A percentile compares a stretch with the other conserved stretches of the same genome.
phyloP scores from a whole-genome alignment of 2,888 invertebrate species.

The Caenorhabditis sinica region DNA sequence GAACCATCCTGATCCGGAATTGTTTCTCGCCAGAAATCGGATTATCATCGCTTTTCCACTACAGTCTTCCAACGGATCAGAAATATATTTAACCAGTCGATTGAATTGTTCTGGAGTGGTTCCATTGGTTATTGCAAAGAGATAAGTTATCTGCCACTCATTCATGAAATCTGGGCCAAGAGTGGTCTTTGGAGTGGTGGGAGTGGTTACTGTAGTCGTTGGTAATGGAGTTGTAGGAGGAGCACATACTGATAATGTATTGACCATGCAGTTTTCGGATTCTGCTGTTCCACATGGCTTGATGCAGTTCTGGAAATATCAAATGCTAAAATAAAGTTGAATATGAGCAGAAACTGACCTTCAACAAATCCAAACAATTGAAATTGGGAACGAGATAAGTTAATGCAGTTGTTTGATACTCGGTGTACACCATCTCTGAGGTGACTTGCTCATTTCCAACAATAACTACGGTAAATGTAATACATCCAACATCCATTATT shows the following conservation, averaged over 20 bases:
- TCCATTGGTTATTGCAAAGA: conserved; percentile 72
- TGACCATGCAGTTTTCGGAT: conserved; percentile 55
- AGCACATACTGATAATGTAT: conserved; percentile 43
- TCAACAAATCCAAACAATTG: conserved; percentile 71
- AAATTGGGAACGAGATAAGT: conserved; percentile 69
- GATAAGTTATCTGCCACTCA: conserved; percentile 74
- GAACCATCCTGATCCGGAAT: conserved; percentile 71
- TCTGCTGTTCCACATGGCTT: conserved; percentile 68
- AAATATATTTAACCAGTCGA: conserved; percentile 67
- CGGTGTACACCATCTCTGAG: conserved; percentile 47
- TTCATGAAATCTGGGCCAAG: conserved; percentile 43
- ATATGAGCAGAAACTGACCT: too few relatives aligned
- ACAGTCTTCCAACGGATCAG: conserved; percentile 70
- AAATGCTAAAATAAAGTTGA: background rate
- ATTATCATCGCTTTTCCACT: conserved; percentile 56
- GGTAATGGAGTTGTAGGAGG: conserved; percentile 57
- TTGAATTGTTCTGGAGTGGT: conserved; percentile 69
- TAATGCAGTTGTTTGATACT: conserved; percentile 42
- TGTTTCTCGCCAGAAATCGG: conserved; percentile 70
- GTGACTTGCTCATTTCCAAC: conserved; percentile 67
- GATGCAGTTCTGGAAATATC: conserved; percentile 67
- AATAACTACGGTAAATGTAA: conserved; percentile 70
- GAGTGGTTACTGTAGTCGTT: conserved; percentile 62
- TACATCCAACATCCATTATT: conserved; percentile 62
- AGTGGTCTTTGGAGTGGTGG: conserved; percentile 63